phyloP scores from a whole-genome alignment of 2,888 invertebrate genomes.

The Emmelina monodactyla region DNA sequence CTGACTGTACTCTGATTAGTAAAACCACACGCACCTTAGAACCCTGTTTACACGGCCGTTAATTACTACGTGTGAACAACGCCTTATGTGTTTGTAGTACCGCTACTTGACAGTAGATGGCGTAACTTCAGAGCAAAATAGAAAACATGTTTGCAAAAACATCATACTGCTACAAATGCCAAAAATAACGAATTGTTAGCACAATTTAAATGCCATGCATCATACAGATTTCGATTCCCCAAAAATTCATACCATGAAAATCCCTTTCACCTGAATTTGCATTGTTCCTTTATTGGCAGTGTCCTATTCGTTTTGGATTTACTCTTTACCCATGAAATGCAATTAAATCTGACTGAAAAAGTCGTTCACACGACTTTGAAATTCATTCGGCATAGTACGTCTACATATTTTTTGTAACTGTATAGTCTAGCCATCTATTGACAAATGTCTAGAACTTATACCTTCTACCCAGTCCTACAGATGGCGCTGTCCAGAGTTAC shows the following conservation, averaged over 20 bases:
- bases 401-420: no score
- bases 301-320: background rate
- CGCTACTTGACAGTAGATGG: slow-evolving; percentile 23
- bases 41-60: background rate
- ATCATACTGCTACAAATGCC: no score
- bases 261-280: no score
- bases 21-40: slow-evolving; percentile 1
- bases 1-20: slow-evolving; percentile 2
- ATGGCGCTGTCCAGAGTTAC: slow-evolving; percentile 30
- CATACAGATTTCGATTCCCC: no score
- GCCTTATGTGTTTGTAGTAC: background rate
- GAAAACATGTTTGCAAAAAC: no score
- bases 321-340: background rate
- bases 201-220: no score
- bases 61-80: background rate
- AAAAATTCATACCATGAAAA: no score
- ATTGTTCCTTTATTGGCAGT: background rate
- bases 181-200: no score
- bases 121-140: no score
- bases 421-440: slow-evolving; percentile 21
- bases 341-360: background rate
- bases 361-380: no score
- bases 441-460: slow-evolving; percentile 20
- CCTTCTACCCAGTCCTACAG: slow-evolving; percentile 21
- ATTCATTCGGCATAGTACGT: no score